Percentiles rank a stretch among this genome's conserved stretches.
phyloP scores from a whole-genome alignment of 92 coral and sea anemone species.

The Siderastrea radians region DNA sequence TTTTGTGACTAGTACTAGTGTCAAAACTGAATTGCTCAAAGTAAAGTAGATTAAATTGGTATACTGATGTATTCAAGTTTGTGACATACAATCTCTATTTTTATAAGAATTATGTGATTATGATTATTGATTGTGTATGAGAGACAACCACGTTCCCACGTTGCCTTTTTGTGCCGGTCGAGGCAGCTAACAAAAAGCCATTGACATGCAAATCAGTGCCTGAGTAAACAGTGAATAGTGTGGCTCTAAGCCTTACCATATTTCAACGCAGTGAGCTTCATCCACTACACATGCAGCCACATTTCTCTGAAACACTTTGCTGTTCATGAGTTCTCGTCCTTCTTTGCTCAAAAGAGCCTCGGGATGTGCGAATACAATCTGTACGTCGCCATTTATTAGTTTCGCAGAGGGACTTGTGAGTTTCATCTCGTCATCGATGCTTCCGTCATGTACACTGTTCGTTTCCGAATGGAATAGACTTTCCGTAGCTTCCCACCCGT shows the following conservation, averaged over 20 bases:
- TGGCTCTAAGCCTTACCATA: neutral
- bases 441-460: neutral
- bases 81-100: no score
- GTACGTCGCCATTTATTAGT: neutral
- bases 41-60: no score
- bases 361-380: neutral
- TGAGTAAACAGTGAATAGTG: no score
- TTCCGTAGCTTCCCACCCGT: neutral
- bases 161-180: no score
- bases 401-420: neutral
- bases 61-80: no score
- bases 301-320: neutral
- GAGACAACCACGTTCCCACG: no score
- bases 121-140: no score
- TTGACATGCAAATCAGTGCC: no score
- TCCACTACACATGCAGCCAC: conserved; percentile 17
- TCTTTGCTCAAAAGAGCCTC: conserved; percentile 2
- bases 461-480: neutral
- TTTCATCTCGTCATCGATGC: neutral
- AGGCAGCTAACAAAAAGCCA: no score
- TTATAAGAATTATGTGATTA: no score
- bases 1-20: no score
- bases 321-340: neutral
- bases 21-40: no score
- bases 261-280: conserved; percentile 18